A percentile compares a stretch with the other conserved stretches of the same genome.
phyloP scores from a whole-genome alignment of 2,113 vertebrate genomes.

The Struthidea cinerea region DNA sequence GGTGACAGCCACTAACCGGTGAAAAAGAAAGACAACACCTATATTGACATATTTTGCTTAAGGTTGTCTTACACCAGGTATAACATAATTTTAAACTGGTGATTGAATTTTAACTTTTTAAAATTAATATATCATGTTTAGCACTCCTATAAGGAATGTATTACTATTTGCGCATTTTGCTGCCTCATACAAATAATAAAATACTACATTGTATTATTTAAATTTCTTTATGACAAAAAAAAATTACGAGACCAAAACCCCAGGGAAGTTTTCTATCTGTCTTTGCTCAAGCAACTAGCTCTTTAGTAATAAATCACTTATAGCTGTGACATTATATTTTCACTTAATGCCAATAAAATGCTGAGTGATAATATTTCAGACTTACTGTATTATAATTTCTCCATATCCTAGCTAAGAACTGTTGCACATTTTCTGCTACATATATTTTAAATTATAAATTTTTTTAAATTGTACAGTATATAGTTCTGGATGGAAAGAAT shows the following conservation, averaged over 20 bases:
- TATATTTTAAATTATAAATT: neutral
- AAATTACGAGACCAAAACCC: neutral
- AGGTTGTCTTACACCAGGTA: neutral
- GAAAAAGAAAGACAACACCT: neutral
- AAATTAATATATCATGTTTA: neutral
- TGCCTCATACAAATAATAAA: neutral
- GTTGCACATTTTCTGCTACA: neutral
- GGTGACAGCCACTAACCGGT: neutral
- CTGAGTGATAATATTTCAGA: neutral
- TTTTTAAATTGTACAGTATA: neutral
- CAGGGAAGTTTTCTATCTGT: neutral
- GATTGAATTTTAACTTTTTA: neutral
- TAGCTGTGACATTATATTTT: neutral
- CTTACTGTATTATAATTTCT: neutral
- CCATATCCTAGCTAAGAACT: neutral
- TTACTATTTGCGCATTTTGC: neutral
- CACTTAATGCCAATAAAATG: neutral
- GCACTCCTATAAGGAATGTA: neutral
- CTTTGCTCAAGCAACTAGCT: neutral
- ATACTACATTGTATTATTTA: neutral
- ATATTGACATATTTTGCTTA: neutral
- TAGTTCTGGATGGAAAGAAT: neutral
- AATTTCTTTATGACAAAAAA: neutral
- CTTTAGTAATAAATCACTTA: slow-evolving; percentile 9
- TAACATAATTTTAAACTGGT: neutral